A percentile compares a stretch with the other conserved stretches of the same genome.
phyloP scores from a whole-genome alignment of 2,888 invertebrate genomes.

The Mimumesa dahlbomi region DNA sequence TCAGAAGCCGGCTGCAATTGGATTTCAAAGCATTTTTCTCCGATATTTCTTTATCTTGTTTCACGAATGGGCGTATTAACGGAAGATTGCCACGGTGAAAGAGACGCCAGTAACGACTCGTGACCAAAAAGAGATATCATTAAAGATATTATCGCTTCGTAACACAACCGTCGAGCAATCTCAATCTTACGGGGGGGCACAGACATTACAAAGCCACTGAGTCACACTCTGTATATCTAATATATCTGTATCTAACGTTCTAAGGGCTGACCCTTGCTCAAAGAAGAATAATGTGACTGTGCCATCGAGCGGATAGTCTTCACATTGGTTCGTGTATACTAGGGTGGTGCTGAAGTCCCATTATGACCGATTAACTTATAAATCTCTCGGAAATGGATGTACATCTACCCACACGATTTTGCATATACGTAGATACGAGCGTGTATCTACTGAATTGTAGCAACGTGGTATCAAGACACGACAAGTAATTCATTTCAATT shows the following conservation, averaged over 20 bases:
- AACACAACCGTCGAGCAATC: constrained; percentile 25
- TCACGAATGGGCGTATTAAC: constrained; percentile 14
- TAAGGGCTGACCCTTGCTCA: constrained; percentile 26
- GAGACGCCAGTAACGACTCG: constrained; percentile 4
- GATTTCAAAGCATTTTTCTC: not conserved
- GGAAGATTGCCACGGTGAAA: constrained; percentile 22
- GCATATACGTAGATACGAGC: not conserved
- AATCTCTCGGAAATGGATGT: constrained; percentile 38
- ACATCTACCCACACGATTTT: constrained; percentile 28
- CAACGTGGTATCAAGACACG: constrained; percentile 3
- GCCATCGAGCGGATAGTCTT: constrained; percentile 12
- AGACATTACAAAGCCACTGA: constrained; percentile 35
- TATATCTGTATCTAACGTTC: constrained; percentile 24
- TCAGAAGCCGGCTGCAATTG: not conserved
- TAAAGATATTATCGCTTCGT: constrained; percentile 35
- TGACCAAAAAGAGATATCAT: constrained; percentile 34
- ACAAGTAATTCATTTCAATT: not conserved
- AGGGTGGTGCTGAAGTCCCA: constrained; percentile 29
- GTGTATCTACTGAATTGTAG: constrained; percentile 2
- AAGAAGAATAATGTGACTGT: constrained; percentile 34
- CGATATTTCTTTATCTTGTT: constrained; percentile 18
- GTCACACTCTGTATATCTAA: constrained; percentile 42
- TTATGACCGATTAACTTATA: constrained; percentile 50
- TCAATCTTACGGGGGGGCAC: constrained; percentile 12
- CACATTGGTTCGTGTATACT: not conserved